Conservation (phyloP, 2,797 vertebrate genomes). For the Margarornis squamiger region DNA sequence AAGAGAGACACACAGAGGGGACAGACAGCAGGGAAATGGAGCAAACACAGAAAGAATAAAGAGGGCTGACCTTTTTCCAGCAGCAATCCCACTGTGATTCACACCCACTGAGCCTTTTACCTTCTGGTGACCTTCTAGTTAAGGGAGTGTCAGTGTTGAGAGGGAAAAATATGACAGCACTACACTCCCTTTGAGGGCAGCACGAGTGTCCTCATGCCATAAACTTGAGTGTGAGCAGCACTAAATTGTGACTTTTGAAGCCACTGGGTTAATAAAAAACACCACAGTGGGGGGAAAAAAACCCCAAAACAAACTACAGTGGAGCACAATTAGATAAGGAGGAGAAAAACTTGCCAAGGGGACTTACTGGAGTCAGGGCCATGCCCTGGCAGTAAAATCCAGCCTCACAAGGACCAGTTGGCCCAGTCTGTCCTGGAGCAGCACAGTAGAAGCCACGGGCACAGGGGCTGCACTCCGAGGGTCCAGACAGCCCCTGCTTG, state of each 20-base stretch:
- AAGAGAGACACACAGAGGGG: background rate
- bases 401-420: conserved; percentile 82
- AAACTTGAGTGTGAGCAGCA: background rate
- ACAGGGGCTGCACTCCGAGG: conserved; percentile 80
- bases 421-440: conserved; percentile 74
- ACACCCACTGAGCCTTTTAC: background rate
- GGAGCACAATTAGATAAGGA: background rate
- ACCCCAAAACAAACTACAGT: accelerated
- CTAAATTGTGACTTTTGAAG: background rate
- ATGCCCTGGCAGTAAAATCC: conserved; percentile 86
- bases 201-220: accelerated
- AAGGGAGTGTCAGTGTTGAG: background rate
- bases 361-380: conserved; percentile 82
- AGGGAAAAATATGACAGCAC: background rate
- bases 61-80: background rate
- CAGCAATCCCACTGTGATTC: background rate
- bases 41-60: background rate
- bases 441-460: conserved; percentile 81
- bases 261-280: background rate
- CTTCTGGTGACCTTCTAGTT: background rate
- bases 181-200: background rate
- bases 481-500: conserved; percentile 68
- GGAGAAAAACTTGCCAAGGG: background rate
- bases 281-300: accelerated
- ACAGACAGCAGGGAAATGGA: background rate